These are phyloP conservation scores for Tetraodon nigroviridis DNA, from an alignment of 2,113 vertebrate species.

Conservation along the genomic window DNA sequence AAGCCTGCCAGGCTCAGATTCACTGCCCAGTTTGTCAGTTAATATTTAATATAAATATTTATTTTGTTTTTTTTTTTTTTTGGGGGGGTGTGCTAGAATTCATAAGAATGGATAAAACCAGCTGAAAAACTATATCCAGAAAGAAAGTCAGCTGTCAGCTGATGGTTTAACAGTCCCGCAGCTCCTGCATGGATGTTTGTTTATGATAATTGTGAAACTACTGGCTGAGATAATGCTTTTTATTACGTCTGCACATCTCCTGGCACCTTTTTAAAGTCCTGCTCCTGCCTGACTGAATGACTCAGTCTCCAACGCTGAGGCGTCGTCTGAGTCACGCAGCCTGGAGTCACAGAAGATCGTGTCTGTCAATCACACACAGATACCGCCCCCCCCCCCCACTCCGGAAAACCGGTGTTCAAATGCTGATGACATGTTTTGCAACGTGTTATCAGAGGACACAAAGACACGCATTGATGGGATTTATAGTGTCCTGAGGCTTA, in stretches of 20 bases:
- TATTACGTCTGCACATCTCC: slow-evolving; percentile 14
- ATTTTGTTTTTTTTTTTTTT: too few species aligned
- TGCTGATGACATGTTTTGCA: slow-evolving; percentile 46
- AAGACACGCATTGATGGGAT: slow-evolving; percentile 30
- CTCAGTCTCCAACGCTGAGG: slow-evolving; percentile 32
- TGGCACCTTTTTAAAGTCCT: slow-evolving; percentile 8
- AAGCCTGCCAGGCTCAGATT: slow-evolving; percentile 11
- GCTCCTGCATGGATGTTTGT: too few species aligned
- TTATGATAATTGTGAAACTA: too few species aligned
- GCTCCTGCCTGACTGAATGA: slow-evolving; percentile 17
- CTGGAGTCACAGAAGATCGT: slow-evolving; percentile 33
- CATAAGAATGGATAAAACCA: too few species aligned
- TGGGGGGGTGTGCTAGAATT: too few species aligned
- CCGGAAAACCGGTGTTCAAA: slow-evolving; percentile 14
- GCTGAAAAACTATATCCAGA: background rate
- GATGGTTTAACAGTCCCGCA: too few species aligned
- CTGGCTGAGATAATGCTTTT: background rate
- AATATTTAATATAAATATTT: background rate
- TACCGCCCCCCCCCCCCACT: background rate
- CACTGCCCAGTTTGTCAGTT: background rate
- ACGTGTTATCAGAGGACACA: slow-evolving; percentile 43
- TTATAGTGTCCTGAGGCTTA: slow-evolving; percentile 43
- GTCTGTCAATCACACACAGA: slow-evolving; percentile 13
- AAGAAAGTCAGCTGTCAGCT: background rate
- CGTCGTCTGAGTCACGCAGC: slow-evolving; percentile 46